Conservation (phyloP, 2,113 vertebrate genomes). For the Mohoua ochrocephala region DNA sequence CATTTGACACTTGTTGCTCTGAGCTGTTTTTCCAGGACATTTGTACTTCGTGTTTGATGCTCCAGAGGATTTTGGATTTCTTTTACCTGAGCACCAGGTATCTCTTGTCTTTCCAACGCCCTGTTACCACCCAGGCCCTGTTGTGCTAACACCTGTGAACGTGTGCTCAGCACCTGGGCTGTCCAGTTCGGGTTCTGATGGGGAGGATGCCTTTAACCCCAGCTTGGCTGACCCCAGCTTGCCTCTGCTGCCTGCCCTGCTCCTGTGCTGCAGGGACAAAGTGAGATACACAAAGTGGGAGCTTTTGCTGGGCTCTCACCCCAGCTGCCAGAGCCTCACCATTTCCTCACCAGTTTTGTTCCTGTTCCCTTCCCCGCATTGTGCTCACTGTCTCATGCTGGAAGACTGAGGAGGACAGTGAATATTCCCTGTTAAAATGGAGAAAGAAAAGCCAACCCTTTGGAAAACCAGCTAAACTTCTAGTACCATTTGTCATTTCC, state of each 20-base stretch:
- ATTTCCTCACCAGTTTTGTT: background rate
- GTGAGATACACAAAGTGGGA: background rate
- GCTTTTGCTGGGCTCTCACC: background rate
- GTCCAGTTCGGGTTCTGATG: background rate
- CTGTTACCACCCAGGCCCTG: too few species aligned
- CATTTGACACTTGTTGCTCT: fast-evolving
- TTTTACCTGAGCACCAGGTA: fast-evolving
- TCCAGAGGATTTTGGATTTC: background rate
- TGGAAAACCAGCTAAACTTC: background rate
- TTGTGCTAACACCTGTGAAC: background rate
- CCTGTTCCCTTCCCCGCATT: background rate
- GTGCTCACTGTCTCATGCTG: fast-evolving
- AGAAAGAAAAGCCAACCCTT: background rate
- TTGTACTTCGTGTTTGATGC: background rate
- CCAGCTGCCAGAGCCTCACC: fast-evolving
- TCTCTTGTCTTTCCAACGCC: background rate
- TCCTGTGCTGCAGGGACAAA: background rate
- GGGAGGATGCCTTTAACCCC: background rate
- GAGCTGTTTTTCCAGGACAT: background rate
- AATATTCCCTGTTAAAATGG: background rate
- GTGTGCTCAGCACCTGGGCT: background rate
- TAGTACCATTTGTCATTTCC: background rate
- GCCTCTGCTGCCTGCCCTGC: background rate
- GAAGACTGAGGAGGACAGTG: background rate
- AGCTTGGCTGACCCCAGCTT: background rate